Conservation (phyloP, 2,113 vertebrate species). For the Solea solea region DNA sequence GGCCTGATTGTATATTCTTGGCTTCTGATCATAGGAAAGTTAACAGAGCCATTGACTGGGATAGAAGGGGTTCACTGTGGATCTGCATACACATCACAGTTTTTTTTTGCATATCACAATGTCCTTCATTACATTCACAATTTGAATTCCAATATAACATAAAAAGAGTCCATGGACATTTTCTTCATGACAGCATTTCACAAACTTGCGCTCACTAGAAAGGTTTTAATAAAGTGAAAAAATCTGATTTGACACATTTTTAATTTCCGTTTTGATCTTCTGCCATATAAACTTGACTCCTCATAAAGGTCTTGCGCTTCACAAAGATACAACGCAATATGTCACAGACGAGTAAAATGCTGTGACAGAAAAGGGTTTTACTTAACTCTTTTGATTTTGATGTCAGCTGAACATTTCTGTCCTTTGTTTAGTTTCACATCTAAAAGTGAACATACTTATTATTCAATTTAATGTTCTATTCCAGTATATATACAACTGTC, state of each 20-base stretch:
- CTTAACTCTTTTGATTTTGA: background rate
- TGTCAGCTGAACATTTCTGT: background rate
- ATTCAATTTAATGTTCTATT: too few species aligned
- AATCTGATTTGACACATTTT: background rate
- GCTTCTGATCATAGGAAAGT: slow-evolving; percentile 65
- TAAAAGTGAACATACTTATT: background rate
- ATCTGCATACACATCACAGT: slow-evolving; percentile 49
- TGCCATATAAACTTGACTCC: background rate
- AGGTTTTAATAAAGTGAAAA: background rate
- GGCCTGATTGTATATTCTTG: slow-evolving; percentile 62
- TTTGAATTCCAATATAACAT: slow-evolving; percentile 8
- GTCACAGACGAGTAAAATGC: slow-evolving; percentile 1
- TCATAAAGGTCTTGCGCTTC: background rate
- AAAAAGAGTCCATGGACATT: background rate
- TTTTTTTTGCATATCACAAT: slow-evolving; percentile 15
- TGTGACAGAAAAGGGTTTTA: background rate
- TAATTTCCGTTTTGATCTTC: background rate
- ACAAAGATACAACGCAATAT: background rate
- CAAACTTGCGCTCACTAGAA: background rate
- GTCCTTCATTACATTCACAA: slow-evolving; percentile 12
- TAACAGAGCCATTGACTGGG: slow-evolving; percentile 66
- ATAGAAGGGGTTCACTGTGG: slow-evolving; percentile 56
- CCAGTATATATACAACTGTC: background rate
- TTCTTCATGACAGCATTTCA: slow-evolving; percentile 10
- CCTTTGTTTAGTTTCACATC: background rate